A percentile compares a stretch with the other conserved stretches of the same genome.
These are phyloP conservation scores for Drusus annulatus DNA, from an alignment of 1,140 invertebrate species.

Conservation along the genomic window DNA sequence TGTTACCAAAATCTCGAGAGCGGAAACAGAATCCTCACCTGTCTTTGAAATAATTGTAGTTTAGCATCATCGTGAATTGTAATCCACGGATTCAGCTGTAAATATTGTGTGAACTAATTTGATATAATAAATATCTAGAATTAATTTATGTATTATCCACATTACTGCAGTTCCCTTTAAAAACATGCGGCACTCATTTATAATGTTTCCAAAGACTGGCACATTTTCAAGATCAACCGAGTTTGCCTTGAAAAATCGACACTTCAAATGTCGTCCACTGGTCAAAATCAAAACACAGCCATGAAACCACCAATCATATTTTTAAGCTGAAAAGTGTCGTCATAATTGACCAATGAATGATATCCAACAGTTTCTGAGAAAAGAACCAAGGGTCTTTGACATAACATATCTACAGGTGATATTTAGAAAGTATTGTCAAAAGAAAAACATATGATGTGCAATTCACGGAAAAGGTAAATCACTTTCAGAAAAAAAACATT, in stretches of 20 bases:
- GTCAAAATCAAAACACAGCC: neutral
- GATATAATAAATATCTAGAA: constrained; percentile 19
- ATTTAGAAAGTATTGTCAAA: no score
- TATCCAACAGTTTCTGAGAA: neutral
- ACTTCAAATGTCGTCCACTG: neutral
- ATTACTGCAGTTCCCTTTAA: constrained; percentile 20
- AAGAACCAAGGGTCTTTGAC: constrained; percentile 23
- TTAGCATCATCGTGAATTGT: constrained; percentile 53
- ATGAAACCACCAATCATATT: neutral
- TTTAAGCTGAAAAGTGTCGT: neutral
- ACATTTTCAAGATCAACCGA: neutral
- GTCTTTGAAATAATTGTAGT: constrained; percentile 58
- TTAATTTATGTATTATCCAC: constrained; percentile 29
- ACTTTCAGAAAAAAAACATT: neutral
- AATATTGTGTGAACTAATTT: neutral
- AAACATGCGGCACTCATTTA: constrained; percentile 25
- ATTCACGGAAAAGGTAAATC: neutral
- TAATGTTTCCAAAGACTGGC: neutral
- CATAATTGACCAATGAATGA: constrained; percentile 25
- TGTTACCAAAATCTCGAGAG: constrained; percentile 20
- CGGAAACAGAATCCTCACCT: constrained; percentile 40
- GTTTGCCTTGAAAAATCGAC: neutral
- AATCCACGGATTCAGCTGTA: neutral
- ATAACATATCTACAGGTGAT: neutral
- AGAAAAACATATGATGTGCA: neutral